Base-by-base conservation (phyloP, 2,797 vertebrate species). In the Silurus lanzhouensis region DNA sequence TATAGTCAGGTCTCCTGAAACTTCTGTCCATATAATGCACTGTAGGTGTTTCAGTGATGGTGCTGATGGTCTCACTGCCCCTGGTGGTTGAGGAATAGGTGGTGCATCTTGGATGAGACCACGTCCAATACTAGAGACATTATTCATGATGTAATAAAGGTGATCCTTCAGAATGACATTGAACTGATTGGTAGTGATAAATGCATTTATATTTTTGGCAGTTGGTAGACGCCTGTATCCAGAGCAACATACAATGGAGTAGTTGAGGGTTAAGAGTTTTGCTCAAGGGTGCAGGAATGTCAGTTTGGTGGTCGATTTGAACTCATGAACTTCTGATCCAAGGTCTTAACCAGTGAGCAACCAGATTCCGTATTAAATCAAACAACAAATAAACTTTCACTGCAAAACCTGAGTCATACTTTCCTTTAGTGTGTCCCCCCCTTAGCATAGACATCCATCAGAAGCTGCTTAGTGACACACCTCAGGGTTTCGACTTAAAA, bases 351-450 rank as follows among this genome's bases (percentile, higher is more conserved):
- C 6, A 10, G 48, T 52, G 48, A 38, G 38, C 38, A 38, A 38
- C 38, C 38, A 38, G 38, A 0, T 38, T 38, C 38, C 3, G 38
- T 38, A 38, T 38, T 4, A 38, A 38, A 38, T 38, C 38, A 38
- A 38, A 38, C 38, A 78, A 22, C 7, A 78, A 38, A 61, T 20
- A 38, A 60, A 60, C 14, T 13, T 27, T 19, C 31, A 78, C 31
- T 78, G 44, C 44, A 80, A 48, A 52, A 80, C 61, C 38, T 66
- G 78, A 48, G 78, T 66, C 61, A 66, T 22, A 12, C 38, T 83
- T 76, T 82, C 44, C 63, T 58, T 82, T 68, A 20, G 38, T 82
- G 68, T 82, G 80, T 19, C 80, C 38, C 38, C n/a, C 48, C 17
- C 0, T 58, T 19, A 38, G 25, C 52, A 82, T 57, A 25, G 9